A percentile compares a stretch with the other conserved stretches of the same genome.
phyloP scores from a whole-genome alignment of 2,888 invertebrate genomes.

The Beris chalybata region DNA sequence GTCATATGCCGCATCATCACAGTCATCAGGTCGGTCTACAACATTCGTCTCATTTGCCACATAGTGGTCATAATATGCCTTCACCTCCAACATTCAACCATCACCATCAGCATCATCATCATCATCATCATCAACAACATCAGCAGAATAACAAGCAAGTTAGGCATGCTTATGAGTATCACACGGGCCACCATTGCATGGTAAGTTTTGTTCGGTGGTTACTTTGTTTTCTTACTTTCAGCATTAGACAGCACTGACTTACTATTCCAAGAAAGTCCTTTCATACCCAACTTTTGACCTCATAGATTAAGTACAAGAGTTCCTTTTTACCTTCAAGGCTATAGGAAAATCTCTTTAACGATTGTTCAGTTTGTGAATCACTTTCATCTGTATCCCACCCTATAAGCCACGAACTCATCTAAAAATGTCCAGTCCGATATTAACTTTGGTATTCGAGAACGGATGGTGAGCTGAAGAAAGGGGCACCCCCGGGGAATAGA shows the following conservation, averaged over 20 bases:
- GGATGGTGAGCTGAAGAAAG: not conserved
- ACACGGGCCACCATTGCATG: conserved; percentile 33
- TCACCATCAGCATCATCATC: conserved; percentile 43
- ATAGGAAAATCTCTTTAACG: no score
- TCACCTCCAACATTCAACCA: conserved; percentile 49
- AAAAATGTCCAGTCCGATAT: no score
- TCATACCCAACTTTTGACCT: no score
- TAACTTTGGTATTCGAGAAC: no score
- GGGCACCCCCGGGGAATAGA: not conserved
- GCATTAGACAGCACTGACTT: no score
- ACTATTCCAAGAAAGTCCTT: no score
- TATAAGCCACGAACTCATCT: no score
- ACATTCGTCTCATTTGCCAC: conserved; percentile 55
- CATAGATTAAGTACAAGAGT: no score
- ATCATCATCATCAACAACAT: conserved; percentile 43
- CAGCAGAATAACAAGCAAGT: conserved; percentile 43
- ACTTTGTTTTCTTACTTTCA: not conserved
- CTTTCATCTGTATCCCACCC: no score
- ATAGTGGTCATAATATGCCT: conserved; percentile 57
- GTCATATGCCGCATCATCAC: conserved; percentile 61
- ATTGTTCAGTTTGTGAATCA: no score
- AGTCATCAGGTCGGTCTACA: conserved; percentile 57
- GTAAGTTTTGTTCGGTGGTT: conserved; percentile 15
- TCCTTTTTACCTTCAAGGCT: no score
- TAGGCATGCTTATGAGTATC: conserved; percentile 37